Percentiles rank a stretch among this genome's conserved stretches.
Evolutionary conservation across 2,113 vertebrate genomes (phyloP).

Genomic region (Cyanocitta stelleri): DNA sequence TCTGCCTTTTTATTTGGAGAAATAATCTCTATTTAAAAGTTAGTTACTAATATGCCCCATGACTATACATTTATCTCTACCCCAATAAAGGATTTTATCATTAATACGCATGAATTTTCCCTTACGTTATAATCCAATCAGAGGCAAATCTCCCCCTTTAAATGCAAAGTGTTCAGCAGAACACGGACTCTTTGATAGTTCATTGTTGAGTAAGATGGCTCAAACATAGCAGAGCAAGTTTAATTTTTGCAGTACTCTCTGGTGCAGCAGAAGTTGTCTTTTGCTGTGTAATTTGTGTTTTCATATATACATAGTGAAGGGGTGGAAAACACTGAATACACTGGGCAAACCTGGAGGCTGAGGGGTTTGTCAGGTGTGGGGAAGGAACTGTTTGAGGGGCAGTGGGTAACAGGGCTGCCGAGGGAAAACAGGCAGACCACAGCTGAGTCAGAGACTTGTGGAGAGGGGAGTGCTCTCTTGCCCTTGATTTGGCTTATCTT

Average conservation of each 20-base stretch:
- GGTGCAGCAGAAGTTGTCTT: not conserved
- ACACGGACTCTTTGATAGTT: not conserved
- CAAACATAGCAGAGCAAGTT: fast-evolving
- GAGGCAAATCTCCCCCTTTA: conserved; percentile 22
- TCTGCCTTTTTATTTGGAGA: conserved; percentile 55
- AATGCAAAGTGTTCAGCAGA: not conserved
- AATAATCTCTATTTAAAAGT: conserved; percentile 60
- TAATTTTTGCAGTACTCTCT: not conserved
- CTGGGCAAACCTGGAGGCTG: not conserved
- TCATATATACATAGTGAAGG: fast-evolving
- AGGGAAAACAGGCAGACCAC: not conserved
- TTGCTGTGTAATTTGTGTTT: not conserved
- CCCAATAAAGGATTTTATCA: conserved; percentile 50
- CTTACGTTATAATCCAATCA: conserved; percentile 57
- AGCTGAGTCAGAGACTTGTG: not conserved
- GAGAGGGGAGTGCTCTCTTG: not conserved
- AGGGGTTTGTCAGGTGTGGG: not conserved
- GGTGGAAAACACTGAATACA: not conserved
- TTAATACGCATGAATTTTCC: conserved; percentile 32
- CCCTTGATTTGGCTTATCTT: not conserved
- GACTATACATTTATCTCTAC: conserved; percentile 45
- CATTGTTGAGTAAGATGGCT: not conserved
- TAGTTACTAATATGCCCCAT: conserved; percentile 41
- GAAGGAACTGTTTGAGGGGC: not conserved
- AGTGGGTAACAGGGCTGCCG: not conserved